These are phyloP conservation scores for Notodonta dromedarius DNA, from an alignment of 2,888 invertebrate genomes.

Conservation along the genomic window DNA sequence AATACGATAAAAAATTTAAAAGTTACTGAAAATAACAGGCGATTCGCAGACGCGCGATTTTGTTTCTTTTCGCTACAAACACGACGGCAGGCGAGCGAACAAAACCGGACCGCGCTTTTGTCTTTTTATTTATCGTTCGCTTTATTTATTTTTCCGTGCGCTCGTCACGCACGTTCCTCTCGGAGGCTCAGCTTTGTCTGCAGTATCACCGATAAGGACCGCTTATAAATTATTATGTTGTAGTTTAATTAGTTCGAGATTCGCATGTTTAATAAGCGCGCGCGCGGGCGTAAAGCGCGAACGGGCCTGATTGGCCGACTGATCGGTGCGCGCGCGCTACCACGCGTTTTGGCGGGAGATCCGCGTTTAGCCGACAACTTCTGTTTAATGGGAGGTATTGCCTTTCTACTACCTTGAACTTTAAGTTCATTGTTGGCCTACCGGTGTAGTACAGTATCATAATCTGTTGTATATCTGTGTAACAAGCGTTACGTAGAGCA, in stretches of 20 bases:
- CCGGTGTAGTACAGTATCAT: background rate
- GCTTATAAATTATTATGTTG: conserved; percentile 69
- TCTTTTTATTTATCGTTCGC: conserved; percentile 60
- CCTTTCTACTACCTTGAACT: conserved; percentile 49
- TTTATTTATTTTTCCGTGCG: conserved; percentile 50
- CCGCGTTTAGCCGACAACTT: conserved; percentile 49
- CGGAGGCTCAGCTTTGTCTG: conserved; percentile 60
- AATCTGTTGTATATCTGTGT: background rate
- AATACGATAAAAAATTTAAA: conserved; percentile 20
- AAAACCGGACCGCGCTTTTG: conserved; percentile 68
- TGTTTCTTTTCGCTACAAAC: conserved; percentile 50
- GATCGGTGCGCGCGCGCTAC: conserved; percentile 33
- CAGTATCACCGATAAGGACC: conserved; percentile 43
- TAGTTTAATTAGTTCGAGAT: conserved; percentile 60
- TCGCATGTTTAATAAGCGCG: conserved; percentile 73
- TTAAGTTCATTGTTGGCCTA: conserved; percentile 11
- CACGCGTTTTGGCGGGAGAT: conserved; percentile 68
- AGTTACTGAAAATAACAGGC: conserved; percentile 37
- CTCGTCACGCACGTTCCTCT: conserved; percentile 57
- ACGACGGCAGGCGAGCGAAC: conserved; percentile 50
- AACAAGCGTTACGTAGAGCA: background rate
- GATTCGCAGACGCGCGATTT: conserved; percentile 37
- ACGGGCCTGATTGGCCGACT: conserved; percentile 73
- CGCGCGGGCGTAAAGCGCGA: conserved; percentile 69
- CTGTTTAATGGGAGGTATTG: conserved; percentile 38